Evolutionary conservation across 2,888 invertebrate genomes (phyloP).

Genomic region (Hydrotaea cyrtoneurina): DNA sequence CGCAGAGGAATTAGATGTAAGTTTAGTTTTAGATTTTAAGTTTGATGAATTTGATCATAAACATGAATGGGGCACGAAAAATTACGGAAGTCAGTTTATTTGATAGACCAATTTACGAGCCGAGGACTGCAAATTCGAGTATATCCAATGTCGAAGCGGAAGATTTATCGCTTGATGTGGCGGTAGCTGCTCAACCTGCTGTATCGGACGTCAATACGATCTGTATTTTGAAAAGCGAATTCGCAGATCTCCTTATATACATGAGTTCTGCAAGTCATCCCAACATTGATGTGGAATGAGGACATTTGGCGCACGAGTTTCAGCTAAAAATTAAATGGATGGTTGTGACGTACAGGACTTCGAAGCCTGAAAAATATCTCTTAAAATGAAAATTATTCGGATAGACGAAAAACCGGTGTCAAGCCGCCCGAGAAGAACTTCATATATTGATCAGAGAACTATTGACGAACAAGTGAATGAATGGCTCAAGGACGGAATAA

Average conservation of each 20-base stretch:
- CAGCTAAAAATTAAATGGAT: not conserved
- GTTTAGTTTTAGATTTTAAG: no score
- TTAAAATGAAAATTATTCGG: not conserved
- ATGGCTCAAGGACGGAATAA: constrained; percentile 47
- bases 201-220: not conserved
- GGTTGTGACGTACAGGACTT: not conserved
- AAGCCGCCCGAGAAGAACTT: not conserved
- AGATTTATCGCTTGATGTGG: no score
- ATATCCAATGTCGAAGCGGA: no score
- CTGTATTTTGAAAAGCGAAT: not conserved
- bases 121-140: no score
- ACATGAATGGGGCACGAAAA: no score
- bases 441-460: not conserved
- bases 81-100: no score
- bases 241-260: not conserved
- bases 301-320: not conserved
- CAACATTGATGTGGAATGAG: not conserved
- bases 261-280: not conserved
- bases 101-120: no score
- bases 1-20: no score
- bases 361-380: not conserved
- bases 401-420: not conserved
- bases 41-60: no score
- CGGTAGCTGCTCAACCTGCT: not conserved
- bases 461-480: constrained; percentile 19